Evolutionary conservation across 1,140 invertebrate genomes (phyloP), one percentile per base, ranked within the genome.

Genomic region (Drosophila repletoides): DNA sequence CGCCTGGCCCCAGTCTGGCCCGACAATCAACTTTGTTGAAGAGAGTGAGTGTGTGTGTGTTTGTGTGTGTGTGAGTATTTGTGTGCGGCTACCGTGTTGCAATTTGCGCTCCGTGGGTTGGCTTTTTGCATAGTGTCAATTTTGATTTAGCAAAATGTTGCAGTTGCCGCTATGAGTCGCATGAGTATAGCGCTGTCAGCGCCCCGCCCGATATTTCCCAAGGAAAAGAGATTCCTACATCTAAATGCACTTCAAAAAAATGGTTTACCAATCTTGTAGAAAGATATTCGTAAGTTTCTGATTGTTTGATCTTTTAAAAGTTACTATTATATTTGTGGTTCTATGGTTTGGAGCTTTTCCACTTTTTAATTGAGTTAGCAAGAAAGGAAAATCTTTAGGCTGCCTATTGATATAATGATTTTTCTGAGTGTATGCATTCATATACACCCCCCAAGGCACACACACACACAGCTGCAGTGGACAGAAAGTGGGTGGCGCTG

Each of bases 71-170:
- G 55, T 40, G 17, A n/a, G 7, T 67, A 29, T 48, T 45, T 45
- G 58, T 66, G 55, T 49, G 52, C 21, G 34, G 79, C 77, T 79
- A 83, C 79, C 61, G 79, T 84, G 72, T 83, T 63, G 68, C 71
- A 80, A 61, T 65, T 76, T 55, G 56, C 70, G 59, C 67, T 65
- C 69, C 59, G 77, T 83, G 77, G 79, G 77, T 71, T 83, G 69
- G 55, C 73, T 77, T 83, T 81, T 83, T 83, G 79, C 77, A 83
- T 83, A 77, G 73, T 83, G 77, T 83, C 79, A 83, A 83, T 84
- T 80, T 80, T 80, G 76, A 79, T 79, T 79, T 80, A 79, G 76
- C 76, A 80, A 79, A 79, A 79, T 69, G 60, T 53, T 80, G 76
- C 49, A 48, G 43, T 58, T 69, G 70, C 58, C 48, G 31, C 36